A percentile compares a stretch with the other conserved stretches of the same genome.
phyloP scores from a whole-genome alignment of 1,140 invertebrate genomes.

The Eufriesea mexicana region DNA sequence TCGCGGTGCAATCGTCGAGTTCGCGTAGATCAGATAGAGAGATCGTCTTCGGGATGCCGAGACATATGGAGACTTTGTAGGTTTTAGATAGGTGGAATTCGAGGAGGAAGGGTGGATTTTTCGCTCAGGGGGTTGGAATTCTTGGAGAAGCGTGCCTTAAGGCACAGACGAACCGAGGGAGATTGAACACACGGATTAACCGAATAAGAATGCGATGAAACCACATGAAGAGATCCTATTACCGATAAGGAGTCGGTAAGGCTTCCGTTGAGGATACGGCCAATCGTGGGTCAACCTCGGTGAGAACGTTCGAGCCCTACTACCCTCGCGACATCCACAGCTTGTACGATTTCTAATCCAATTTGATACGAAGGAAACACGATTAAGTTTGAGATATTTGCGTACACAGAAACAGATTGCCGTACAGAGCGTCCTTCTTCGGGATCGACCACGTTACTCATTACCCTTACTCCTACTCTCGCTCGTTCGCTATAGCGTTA shows the following conservation, averaged over 20 bases:
- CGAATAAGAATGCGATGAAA: slow-evolving; percentile 81
- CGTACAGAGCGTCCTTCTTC: slow-evolving; percentile 1
- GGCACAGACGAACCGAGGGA: slow-evolving; percentile 14
- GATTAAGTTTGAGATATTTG: slow-evolving; percentile 76
- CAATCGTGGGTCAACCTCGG: slow-evolving; percentile 79
- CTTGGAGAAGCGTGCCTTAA: slow-evolving; percentile 12
- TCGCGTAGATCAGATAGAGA: too few relatives aligned
- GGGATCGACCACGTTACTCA: too few relatives aligned
- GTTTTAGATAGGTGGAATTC: too few relatives aligned
- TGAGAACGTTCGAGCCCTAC: slow-evolving; percentile 73
- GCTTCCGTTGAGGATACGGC: slow-evolving; percentile 81
- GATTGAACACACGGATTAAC: slow-evolving; percentile 73
- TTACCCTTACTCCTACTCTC: background rate
- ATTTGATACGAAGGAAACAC: slow-evolving; percentile 78
- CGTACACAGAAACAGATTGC: slow-evolving; percentile 41
- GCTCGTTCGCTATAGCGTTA: background rate
- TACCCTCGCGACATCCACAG: slow-evolving; percentile 74
- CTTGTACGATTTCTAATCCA: slow-evolving; percentile 83
- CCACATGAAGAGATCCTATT: slow-evolving; percentile 82
- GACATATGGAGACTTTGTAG: too few relatives aligned
- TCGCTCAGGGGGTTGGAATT: background rate
- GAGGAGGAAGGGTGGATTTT: background rate
- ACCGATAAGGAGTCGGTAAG: slow-evolving; percentile 81
- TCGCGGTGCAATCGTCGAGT: too few relatives aligned
- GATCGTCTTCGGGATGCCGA: too few relatives aligned